Evolutionary conservation across 1,140 invertebrate species (phyloP), one percentile per base, ranked within the genome.

Genomic region (Penaeus indicus): DNA sequence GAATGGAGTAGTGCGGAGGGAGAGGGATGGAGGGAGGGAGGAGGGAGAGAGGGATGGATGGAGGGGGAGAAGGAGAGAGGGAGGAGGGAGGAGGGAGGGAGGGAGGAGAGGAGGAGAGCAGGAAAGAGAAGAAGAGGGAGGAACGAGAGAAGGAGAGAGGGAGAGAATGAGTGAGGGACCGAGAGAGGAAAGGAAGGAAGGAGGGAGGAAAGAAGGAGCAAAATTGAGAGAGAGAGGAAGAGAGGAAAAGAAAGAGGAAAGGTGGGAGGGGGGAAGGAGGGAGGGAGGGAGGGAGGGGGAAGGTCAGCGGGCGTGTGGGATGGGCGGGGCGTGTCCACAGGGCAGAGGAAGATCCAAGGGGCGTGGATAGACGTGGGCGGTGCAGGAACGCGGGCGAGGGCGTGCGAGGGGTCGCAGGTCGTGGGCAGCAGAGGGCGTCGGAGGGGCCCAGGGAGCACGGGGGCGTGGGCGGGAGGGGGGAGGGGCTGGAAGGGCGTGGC

Each of bases 231-330:
- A 85, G 69, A 10, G 84, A 62, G 64, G 84, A 72, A 67, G 84
- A 72, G 54, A 64, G 54, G 54, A 61, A 62, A 67, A 78, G 62
- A 32, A 32, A 32, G 84, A 72, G 85, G 67, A 64, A 72, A 78
- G 81, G 78, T 27, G 42, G 42, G 67, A 72, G 11, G 16, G 84
- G 84, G 62, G 72, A 85, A 67, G 75, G 54, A 85, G 69, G 10
- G 84, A 62, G 64, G 84, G 84, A 69, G 84, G 84, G 54, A 64
- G 54, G 54, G 82, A 77, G 84, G 75, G 62, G 84, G 84, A 54
- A 85, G 78, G 84, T 85, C 78, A 85, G 78, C 78, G 84, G 84
- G n/a, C 16, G 84, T 78, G 84, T 79, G 84, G 54, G 54, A 13
- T 85, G 69, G 84, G 60, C 84, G 60, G 72, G 77, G 60, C 78